Percentiles rank a stretch among this genome's conserved stretches.
Conservation (phyloP, 2,113 vertebrate species). For the Isurus oxyrinchus region DNA sequence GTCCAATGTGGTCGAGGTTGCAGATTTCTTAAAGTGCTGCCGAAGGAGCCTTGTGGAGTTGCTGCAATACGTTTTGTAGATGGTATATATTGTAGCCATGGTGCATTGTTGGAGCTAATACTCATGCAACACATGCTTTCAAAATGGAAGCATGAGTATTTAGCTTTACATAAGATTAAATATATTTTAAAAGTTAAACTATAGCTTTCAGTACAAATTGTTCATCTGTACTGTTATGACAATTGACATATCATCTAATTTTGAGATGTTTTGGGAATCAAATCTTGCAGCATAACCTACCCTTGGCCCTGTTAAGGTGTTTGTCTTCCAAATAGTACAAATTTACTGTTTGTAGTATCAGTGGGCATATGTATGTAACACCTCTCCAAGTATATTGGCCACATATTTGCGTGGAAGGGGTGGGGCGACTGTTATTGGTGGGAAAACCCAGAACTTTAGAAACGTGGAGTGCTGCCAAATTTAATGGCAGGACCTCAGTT, state of each 20-base stretch:
- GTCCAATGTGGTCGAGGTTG: too few relatives aligned
- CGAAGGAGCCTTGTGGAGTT: too few relatives aligned
- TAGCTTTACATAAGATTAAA: not conserved
- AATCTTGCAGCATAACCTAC: not conserved
- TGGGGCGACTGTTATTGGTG: not conserved
- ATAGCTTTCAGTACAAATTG: not conserved
- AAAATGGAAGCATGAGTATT: not conserved
- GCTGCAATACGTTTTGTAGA: too few relatives aligned
- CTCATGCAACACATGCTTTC: not conserved
- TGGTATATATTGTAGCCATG: too few relatives aligned
- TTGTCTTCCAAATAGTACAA: not conserved
- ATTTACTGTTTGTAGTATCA: not conserved
- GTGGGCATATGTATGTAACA: not conserved
- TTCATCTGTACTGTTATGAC: not conserved
- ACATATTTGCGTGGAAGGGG: not conserved
- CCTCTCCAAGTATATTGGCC: not conserved
- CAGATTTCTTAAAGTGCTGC: too few relatives aligned
- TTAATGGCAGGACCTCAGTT: too few relatives aligned
- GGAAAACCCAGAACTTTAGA: not conserved
- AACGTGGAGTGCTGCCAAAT: too few relatives aligned
- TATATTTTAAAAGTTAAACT: not conserved
- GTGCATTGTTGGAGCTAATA: not conserved
- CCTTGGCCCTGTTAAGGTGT: too few relatives aligned
- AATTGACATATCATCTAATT: not conserved
- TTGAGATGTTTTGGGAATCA: not conserved